These are phyloP conservation scores for Oceanodroma tethys DNA, from an alignment of 2,113 vertebrate genomes.

Conservation along the genomic window DNA sequence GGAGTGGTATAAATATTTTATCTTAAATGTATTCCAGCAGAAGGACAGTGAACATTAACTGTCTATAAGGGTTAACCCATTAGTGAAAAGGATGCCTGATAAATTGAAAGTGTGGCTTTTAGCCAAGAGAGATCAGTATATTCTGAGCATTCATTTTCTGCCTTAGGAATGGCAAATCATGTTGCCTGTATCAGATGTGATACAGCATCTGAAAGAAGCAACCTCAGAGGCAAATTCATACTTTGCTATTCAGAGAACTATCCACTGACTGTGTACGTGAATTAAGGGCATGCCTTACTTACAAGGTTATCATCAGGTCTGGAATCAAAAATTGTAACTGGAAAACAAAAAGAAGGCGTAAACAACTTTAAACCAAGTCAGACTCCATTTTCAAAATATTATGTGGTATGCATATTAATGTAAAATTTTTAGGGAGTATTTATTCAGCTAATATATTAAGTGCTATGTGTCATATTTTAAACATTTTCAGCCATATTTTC, in stretches of 20 bases:
- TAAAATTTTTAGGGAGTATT: not conserved
- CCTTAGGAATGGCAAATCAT: conserved; percentile 4
- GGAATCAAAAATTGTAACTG: not conserved
- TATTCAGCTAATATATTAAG: not conserved
- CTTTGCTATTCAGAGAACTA: not conserved
- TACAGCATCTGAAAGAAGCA: conserved; percentile 10
- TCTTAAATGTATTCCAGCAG: not conserved
- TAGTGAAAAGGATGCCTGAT: conserved; percentile 53
- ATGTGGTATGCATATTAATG: not conserved
- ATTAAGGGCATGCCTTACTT: conserved; percentile 12
- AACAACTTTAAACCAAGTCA: not conserved
- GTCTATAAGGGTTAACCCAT: conserved; percentile 50
- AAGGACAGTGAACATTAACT: conserved; percentile 34
- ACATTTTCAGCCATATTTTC: not conserved
- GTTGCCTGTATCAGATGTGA: conserved; percentile 11
- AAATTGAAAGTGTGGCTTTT: conserved; percentile 49
- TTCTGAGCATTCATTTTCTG: conserved; percentile 27
- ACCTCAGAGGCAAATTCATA: conserved; percentile 33
- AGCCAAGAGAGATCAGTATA: conserved; percentile 4
- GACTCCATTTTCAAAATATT: not conserved
- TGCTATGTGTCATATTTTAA: not conserved
- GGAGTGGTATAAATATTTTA: conserved; percentile 60
- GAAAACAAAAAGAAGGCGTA: not conserved
- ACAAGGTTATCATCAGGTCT: not conserved
- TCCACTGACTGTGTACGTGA: not conserved